A percentile compares a stretch with the other conserved stretches of the same genome.
These are phyloP conservation scores for Chrosomus eos DNA, from an alignment of 2,797 vertebrate species.

Conservation along the genomic window DNA sequence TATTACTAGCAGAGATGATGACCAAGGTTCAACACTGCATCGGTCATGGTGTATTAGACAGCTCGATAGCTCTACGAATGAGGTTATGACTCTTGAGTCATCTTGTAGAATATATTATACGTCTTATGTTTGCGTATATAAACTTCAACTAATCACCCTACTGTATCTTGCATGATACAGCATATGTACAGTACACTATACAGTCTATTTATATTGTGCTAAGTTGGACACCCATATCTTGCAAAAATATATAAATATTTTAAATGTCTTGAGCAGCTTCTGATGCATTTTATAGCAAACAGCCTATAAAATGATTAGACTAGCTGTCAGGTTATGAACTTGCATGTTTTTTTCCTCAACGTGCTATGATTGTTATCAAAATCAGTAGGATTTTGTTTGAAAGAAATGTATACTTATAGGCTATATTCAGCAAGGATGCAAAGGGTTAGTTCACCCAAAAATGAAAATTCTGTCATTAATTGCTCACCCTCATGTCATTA, in stretches of 20 bases:
- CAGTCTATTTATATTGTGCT: background rate
- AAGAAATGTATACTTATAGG: background rate
- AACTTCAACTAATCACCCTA: background rate
- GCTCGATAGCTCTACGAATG: background rate
- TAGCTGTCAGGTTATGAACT: background rate
- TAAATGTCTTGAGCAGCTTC: background rate
- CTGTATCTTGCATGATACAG: background rate
- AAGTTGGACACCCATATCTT: background rate
- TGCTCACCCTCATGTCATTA: too few species aligned
- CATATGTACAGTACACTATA: background rate
- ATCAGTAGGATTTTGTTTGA: background rate
- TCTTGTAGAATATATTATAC: background rate
- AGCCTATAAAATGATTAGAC: too few species aligned
- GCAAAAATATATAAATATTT: background rate
- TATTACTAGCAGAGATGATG: conserved; percentile 7
- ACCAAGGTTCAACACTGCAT: conserved; percentile 2
- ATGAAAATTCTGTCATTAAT: too few species aligned
- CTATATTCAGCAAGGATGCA: background rate
- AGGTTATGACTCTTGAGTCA: conserved; percentile 7
- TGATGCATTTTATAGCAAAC: background rate
- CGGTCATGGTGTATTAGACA: background rate
- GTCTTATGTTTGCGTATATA: background rate
- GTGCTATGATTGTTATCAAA: background rate
- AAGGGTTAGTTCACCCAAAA: too few species aligned
- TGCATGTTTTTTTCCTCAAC: background rate